Evolutionary conservation across 2,888 invertebrate genomes (phyloP).

Genomic region (Diplolepis rosae): DNA sequence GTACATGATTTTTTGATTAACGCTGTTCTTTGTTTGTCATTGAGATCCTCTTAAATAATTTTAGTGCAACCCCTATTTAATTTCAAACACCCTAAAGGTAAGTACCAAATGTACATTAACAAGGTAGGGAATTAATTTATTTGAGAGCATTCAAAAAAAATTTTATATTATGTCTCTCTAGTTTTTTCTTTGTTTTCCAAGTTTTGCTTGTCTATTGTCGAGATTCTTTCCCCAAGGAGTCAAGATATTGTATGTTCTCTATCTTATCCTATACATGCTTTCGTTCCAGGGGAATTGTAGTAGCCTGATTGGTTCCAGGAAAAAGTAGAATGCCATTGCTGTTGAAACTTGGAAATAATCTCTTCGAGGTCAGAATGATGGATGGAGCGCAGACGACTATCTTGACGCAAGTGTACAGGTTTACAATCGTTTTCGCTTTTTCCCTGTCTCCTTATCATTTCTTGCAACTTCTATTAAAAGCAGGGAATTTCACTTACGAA

Average conservation of each 20-base stretch:
- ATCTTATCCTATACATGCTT: conserved; percentile 10
- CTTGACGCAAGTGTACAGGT: conserved; percentile 23
- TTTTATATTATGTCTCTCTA: neutral
- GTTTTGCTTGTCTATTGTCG: conserved; percentile 8
- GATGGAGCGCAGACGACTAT: conserved; percentile 34
- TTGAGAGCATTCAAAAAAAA: neutral
- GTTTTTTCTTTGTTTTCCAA: neutral
- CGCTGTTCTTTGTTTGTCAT: too few relatives aligned
- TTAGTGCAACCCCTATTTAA: too few relatives aligned
- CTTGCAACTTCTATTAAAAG: neutral
- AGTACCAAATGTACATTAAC: too few relatives aligned
- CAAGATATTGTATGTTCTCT: conserved; percentile 8
- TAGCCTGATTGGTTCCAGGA: conserved; percentile 41
- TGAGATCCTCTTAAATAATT: too few relatives aligned
- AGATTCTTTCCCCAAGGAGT: neutral
- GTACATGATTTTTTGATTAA: too few relatives aligned
- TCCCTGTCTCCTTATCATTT: neutral
- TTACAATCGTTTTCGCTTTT: conserved; percentile 23
- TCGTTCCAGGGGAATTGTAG: conserved; percentile 38
- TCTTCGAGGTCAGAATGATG: conserved; percentile 35
- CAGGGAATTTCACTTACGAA: neutral
- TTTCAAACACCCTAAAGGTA: too few relatives aligned
- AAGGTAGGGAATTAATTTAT: neutral
- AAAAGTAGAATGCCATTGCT: conserved; percentile 37
- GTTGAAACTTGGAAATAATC: conserved; percentile 37